Evolutionary conservation across 2,113 vertebrate species (phyloP).

Genomic region (Paraplagusia blochii): DNA sequence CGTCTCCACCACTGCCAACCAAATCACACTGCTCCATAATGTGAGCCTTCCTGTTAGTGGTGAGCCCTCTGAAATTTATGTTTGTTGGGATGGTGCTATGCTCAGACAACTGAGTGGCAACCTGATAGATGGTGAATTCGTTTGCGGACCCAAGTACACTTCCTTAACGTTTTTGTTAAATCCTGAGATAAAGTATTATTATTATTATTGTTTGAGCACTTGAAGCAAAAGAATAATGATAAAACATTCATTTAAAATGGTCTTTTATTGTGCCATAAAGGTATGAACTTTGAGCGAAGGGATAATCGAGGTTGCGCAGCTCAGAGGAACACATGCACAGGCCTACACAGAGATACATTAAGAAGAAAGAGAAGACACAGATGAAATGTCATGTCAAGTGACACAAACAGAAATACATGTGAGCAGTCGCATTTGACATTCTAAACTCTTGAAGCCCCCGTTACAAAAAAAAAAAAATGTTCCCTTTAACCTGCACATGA

Average conservation of each 20-base stretch:
- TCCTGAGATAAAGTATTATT: too few relatives aligned
- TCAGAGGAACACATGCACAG: slow-evolving; percentile 36
- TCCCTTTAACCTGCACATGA: slow-evolving; percentile 50
- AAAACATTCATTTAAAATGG: slow-evolving; percentile 37
- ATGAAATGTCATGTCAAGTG: slow-evolving; percentile 17
- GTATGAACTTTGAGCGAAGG: slow-evolving; percentile 52
- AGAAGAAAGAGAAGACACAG: slow-evolving; percentile 38
- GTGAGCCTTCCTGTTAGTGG: too few relatives aligned
- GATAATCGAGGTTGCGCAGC: slow-evolving; percentile 32
- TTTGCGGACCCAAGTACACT: too few relatives aligned
- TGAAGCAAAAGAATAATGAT: slow-evolving; percentile 15
- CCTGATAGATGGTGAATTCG: too few relatives aligned
- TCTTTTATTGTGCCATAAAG: slow-evolving; percentile 67
- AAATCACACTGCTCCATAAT: too few relatives aligned
- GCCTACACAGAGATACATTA: slow-evolving; percentile 35
- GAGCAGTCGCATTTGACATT: slow-evolving; percentile 7
- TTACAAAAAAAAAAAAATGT: slow-evolving; percentile 27
- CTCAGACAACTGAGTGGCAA: too few relatives aligned
- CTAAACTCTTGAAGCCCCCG: slow-evolving; percentile 23
- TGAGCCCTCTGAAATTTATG: too few relatives aligned
- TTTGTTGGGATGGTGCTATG: too few relatives aligned
- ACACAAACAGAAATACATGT: slow-evolving; percentile 15
- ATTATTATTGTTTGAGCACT: neutral
- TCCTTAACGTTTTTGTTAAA: too few relatives aligned
- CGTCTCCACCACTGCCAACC: too few relatives aligned